Evolutionary conservation across 2,113 vertebrate species (phyloP).

Genomic region (Ophthalmolycus amberensis): DNA sequence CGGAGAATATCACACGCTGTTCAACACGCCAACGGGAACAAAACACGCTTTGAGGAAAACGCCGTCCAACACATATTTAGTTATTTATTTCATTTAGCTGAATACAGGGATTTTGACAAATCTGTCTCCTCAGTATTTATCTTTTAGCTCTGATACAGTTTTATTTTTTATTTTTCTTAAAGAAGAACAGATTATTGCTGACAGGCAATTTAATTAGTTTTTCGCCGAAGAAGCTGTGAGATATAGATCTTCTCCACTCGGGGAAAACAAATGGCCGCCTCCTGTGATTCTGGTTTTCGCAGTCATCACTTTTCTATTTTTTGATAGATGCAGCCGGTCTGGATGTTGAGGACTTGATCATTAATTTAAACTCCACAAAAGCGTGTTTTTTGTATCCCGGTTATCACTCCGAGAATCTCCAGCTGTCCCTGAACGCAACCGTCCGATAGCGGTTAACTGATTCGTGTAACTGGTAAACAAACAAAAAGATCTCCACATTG

Average conservation of each 20-base stretch:
- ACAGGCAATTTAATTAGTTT: constrained; percentile 19
- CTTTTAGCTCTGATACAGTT: not conserved
- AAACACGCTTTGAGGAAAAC: not conserved
- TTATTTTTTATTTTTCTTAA: not conserved
- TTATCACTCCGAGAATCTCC: not conserved
- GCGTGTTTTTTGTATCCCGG: not conserved
- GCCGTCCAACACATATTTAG: not conserved
- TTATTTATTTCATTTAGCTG: constrained; percentile 2
- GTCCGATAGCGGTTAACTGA: no score
- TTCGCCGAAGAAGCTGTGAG: not conserved
- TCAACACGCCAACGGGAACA: not conserved
- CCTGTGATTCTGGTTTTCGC: not conserved
- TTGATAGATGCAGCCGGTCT: not conserved
- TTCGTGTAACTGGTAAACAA: no score
- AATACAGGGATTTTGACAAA: constrained; percentile 10
- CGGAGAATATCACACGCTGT: not conserved
- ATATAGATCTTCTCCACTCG: not conserved
- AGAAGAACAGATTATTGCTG: constrained; percentile 24
- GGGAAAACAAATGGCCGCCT: not conserved
- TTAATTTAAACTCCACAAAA: not conserved
- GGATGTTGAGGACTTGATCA: not conserved
- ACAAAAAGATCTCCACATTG: no score
- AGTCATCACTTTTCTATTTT: not conserved
- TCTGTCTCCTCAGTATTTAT: constrained; percentile 1
- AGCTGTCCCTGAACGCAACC: not conserved